Evolutionary conservation across 2,797 vertebrate genomes (phyloP).

Genomic region (Acipenser transmontanus): DNA sequence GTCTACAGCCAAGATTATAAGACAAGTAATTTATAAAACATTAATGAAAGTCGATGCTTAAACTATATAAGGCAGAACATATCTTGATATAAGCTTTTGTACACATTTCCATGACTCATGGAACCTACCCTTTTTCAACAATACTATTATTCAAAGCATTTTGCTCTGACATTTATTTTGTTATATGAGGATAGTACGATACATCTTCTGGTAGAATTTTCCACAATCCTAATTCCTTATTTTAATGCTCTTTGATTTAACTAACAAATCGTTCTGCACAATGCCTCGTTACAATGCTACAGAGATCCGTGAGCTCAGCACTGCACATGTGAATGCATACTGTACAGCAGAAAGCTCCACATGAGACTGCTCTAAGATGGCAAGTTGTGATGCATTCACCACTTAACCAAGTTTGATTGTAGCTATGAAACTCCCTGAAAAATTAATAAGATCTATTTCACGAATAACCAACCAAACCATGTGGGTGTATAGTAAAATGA

Average conservation of each 20-base stretch:
- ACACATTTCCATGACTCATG: no score
- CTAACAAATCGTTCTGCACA: no score
- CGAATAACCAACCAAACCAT: slow-evolving; percentile 75
- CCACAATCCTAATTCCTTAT: neutral
- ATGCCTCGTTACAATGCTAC: no score
- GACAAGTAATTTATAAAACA: slow-evolving; percentile 27
- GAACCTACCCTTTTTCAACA: no score
- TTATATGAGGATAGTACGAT: no score
- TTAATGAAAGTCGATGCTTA: slow-evolving; percentile 28
- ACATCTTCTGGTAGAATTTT: neutral
- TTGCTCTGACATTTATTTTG: no score
- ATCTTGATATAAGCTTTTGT: no score
- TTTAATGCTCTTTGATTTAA: neutral
- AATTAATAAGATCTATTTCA: slow-evolving; percentile 96
- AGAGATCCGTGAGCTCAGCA: no score
- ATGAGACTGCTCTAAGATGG: slow-evolving; percentile 15
- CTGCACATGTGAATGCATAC: no score
- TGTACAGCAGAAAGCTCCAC: no score
- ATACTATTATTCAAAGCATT: no score
- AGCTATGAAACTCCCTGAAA: slow-evolving; percentile 78
- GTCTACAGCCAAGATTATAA: slow-evolving; percentile 29
- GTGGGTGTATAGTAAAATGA: slow-evolving; percentile 69
- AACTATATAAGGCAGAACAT: slow-evolving; percentile 6
- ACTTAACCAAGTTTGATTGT: slow-evolving; percentile 49
- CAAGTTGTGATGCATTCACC: slow-evolving; percentile 35